These are phyloP conservation scores for Venturia canescens DNA, from an alignment of 1,140 invertebrate genomes.

Conservation along the genomic window DNA sequence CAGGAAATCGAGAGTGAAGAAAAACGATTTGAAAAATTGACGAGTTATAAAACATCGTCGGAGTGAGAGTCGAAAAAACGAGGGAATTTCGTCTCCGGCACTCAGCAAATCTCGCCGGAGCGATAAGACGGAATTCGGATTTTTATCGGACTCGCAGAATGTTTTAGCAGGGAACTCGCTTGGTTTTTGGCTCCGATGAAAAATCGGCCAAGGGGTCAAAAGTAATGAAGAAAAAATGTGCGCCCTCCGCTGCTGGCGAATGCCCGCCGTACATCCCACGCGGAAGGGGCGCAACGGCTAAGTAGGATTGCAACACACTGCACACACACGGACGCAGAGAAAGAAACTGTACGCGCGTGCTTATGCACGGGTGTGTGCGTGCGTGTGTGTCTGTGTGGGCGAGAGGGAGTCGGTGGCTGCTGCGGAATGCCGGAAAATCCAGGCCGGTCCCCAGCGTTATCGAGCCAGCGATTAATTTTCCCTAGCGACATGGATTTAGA, in stretches of 20 bases:
- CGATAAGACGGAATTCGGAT: not conserved
- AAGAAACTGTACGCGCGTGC: slow-evolving; percentile 3
- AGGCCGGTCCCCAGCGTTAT: slow-evolving; percentile 32
- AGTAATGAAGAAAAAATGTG: slow-evolving; percentile 20
- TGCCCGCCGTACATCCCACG: not conserved
- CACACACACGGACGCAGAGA: not conserved
- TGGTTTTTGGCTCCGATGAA: slow-evolving; percentile 42
- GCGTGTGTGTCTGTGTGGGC: not conserved
- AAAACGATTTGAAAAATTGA: no score
- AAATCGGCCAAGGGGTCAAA: slow-evolving; percentile 34
- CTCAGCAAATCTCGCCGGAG: not conserved
- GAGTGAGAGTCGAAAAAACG: no score
- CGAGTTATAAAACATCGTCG: no score
- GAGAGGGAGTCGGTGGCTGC: slow-evolving; percentile 1
- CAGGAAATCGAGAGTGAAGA: no score
- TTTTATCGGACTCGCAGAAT: slow-evolving; percentile 9
- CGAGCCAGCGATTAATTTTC: slow-evolving; percentile 53
- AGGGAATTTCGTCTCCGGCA: no score
- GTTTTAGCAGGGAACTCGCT: slow-evolving; percentile 23
- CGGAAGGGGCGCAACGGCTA: slow-evolving; percentile 19
- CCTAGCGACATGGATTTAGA: slow-evolving; percentile 51
- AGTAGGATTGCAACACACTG: slow-evolving; percentile 31
- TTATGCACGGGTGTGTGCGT: no score
- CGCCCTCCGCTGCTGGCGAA: not conserved
- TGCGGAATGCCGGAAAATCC: slow-evolving; percentile 36